Percentiles rank a stretch among this genome's conserved stretches.
Evolutionary conservation across 2,888 invertebrate genomes (phyloP).

Genomic region (Melipona bicolor): DNA sequence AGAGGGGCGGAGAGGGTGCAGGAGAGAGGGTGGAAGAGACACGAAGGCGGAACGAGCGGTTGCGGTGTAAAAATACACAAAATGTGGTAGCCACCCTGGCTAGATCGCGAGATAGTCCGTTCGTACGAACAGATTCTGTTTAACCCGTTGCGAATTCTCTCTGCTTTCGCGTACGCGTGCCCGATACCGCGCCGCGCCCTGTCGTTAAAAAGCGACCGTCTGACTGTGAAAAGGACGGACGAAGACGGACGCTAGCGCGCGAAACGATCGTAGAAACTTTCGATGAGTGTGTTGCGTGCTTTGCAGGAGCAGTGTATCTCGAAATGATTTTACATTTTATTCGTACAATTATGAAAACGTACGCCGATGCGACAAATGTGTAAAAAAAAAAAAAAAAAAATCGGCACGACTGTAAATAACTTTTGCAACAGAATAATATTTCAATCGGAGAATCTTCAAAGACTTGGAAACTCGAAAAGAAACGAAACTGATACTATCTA

Average conservation of each 20-base stretch:
- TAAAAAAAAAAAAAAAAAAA: too few relatives aligned
- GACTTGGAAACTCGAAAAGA: too few relatives aligned
- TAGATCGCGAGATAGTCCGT: slow-evolving; percentile 27
- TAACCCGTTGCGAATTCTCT: slow-evolving; percentile 29
- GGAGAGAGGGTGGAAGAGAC: slow-evolving; percentile 28
- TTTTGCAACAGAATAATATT: too few relatives aligned
- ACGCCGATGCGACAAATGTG: fast-evolving
- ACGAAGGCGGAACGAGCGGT: slow-evolving; percentile 39
- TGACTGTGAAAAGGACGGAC: background rate
- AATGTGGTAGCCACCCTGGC: slow-evolving; percentile 46
- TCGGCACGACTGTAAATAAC: too few relatives aligned
- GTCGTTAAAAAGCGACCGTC: background rate
- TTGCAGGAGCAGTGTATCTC: fast-evolving
- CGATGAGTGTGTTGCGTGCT: background rate
- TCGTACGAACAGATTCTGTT: slow-evolving; percentile 23
- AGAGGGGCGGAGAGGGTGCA: slow-evolving; percentile 10
- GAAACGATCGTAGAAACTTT: slow-evolving; percentile 1
- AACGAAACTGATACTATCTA: too few relatives aligned
- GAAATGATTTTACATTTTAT: background rate
- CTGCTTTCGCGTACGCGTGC: background rate
- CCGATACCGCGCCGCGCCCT: background rate
- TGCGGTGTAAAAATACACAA: slow-evolving; percentile 67
- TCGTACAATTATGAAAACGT: background rate
- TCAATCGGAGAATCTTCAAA: too few relatives aligned
- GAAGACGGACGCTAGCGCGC: background rate